A percentile compares a stretch with the other conserved stretches of the same genome.
phyloP scores from a whole-genome alignment of 2,888 invertebrate genomes.

The Nymphalis c-album region DNA sequence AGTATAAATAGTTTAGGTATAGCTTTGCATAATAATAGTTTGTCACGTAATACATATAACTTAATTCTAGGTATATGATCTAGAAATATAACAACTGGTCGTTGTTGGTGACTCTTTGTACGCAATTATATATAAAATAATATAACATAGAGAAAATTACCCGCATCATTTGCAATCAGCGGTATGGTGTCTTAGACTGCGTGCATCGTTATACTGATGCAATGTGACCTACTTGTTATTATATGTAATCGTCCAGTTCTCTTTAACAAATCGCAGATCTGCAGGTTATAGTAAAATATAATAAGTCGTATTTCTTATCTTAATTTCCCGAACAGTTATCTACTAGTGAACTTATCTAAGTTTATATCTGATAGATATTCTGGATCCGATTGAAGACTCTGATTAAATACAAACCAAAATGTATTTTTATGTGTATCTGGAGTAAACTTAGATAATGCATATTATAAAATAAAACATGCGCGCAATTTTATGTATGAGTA shows the following conservation, averaged over 20 bases:
- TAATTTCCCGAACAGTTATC: background rate
- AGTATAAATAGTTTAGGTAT: conserved; percentile 7
- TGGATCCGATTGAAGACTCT: no score
- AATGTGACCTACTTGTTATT: conserved; percentile 71
- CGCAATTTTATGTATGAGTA: background rate
- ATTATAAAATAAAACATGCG: background rate
- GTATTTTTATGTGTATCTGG: no score
- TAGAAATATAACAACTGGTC: background rate
- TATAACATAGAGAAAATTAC: conserved; percentile 66
- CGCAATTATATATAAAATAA: conserved; percentile 27
- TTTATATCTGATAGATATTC: background rate
- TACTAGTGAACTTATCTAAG: background rate
- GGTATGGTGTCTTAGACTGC: conserved; percentile 64
- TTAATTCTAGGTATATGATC: background rate
- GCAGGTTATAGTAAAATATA: conserved; percentile 1
- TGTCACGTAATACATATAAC: conserved; percentile 16
- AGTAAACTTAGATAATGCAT: no score
- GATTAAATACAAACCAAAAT: no score
- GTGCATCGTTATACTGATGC: conserved; percentile 65
- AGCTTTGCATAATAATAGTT: conserved; percentile 23
- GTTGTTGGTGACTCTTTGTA: background rate
- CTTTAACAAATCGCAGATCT: conserved; percentile 36
- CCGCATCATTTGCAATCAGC: conserved; percentile 62
- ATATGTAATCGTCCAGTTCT: conserved; percentile 57
- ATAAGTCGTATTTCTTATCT: background rate